Conservation (phyloP, 92 coral and sea anemone species). For the Zoanthus solanderi region DNA sequence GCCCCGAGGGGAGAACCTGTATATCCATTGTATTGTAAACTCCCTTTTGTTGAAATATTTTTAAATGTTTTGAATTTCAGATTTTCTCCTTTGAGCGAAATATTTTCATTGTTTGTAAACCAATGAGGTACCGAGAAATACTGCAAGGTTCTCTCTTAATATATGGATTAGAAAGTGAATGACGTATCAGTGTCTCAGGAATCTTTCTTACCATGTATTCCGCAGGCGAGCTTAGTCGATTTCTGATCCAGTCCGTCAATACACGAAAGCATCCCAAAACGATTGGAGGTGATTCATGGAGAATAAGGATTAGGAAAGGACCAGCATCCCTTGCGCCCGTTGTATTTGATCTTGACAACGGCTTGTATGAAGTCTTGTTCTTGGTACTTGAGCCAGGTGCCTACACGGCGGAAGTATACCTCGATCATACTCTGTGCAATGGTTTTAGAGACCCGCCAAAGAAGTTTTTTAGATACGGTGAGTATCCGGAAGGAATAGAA, state of each 20-base stretch:
- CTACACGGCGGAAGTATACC: conserved; percentile 68
- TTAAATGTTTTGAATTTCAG: no score
- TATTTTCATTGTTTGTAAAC: no score
- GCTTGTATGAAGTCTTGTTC: conserved; percentile 79
- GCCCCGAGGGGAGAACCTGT: no score
- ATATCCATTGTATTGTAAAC: no score
- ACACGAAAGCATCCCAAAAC: conserved; percentile 59
- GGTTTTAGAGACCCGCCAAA: conserved; percentile 86
- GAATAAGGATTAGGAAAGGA: conserved; percentile 83
- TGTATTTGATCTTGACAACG: conserved; percentile 79
- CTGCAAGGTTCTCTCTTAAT: no score
- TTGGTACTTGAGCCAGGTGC: conserved; percentile 78
- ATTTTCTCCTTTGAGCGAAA: no score
- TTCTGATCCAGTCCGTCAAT: conserved; percentile 82
- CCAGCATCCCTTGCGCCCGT: conserved; percentile 88
- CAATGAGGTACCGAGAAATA: no score
- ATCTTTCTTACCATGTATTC: not conserved
- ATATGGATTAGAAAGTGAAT: no score
- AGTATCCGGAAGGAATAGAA: not conserved
- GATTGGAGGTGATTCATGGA: conserved; percentile 91
- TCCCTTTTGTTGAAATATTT: no score
- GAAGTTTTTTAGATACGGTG: conserved; percentile 78
- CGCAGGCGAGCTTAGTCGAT: conserved; percentile 81
- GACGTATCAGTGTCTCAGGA: not conserved
- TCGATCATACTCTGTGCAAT: conserved; percentile 85